These are phyloP conservation scores for Cistogaster globosa DNA, from an alignment of 2,888 invertebrate species.

Conservation along the genomic window DNA sequence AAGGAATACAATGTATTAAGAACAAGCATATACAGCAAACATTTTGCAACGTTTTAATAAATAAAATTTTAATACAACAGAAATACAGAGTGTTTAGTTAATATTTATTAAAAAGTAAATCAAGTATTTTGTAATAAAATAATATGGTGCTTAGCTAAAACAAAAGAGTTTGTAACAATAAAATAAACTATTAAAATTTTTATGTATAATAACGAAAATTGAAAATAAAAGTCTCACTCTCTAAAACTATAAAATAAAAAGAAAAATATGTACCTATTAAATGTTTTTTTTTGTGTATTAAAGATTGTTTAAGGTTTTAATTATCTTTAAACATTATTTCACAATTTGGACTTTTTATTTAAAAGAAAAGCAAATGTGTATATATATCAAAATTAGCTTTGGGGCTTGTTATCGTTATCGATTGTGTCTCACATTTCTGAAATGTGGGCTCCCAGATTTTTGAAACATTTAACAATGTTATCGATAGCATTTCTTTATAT, in stretches of 20 bases:
- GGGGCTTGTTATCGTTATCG: conserved; percentile 44
- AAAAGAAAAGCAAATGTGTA: conserved; percentile 41
- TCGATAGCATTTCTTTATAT: conserved; percentile 22
- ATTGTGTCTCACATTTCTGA: conserved; percentile 13
- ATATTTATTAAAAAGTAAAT: not conserved
- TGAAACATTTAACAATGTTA: not conserved
- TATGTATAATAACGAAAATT: not conserved
- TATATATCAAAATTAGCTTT: conserved; percentile 18
- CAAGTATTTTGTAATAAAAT: not conserved
- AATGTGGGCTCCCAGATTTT: conserved; percentile 7
- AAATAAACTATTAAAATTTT: not conserved
- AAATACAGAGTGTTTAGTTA: not conserved
- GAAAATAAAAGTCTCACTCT: too few relatives aligned
- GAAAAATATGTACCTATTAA: too few relatives aligned
- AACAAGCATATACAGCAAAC: conserved; percentile 52
- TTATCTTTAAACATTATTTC: too few relatives aligned
- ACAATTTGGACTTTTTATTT: too few relatives aligned
- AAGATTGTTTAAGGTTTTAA: not conserved
- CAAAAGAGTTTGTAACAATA: not conserved
- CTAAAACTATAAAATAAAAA: too few relatives aligned
- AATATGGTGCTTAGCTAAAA: not conserved
- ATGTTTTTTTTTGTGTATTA: not conserved
- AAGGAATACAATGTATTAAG: conserved; percentile 23
- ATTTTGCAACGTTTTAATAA: conserved; percentile 31
- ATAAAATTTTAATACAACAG: conserved; percentile 12